Conservation (phyloP, 2,888 invertebrate genomes). For the Melanotus villosus region DNA sequence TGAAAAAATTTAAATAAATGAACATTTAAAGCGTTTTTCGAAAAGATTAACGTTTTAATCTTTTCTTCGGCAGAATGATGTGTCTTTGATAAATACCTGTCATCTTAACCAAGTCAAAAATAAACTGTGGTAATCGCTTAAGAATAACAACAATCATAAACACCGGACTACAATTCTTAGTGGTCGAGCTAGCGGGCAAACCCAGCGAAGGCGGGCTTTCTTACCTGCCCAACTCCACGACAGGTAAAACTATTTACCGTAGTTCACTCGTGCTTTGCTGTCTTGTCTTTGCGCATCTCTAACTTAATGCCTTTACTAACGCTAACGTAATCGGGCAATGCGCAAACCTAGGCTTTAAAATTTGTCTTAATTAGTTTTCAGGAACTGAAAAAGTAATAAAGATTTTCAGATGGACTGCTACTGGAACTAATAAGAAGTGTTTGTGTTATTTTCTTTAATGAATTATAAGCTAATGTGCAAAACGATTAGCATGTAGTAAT, state of each 20-base stretch:
- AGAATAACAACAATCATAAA: conserved; percentile 52
- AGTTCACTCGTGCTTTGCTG: conserved; percentile 51
- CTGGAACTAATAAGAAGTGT: background rate
- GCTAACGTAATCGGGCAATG: conserved; percentile 2
- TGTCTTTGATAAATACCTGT: conserved; percentile 5
- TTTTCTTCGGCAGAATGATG: no score
- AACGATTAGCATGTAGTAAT: background rate
- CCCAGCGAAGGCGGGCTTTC: conserved; percentile 52
- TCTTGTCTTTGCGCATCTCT: conserved; percentile 52
- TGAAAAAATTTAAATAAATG: no score
- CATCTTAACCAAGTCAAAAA: background rate
- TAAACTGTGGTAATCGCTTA: conserved; percentile 45
- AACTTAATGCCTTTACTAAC: conserved; percentile 36
- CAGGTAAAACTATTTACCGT: conserved; percentile 51
- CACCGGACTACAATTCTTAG: conserved; percentile 49
- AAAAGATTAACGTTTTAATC: no score
- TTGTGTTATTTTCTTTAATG: background rate
- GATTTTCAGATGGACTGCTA: background rate
- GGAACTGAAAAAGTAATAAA: background rate
- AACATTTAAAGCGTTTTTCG: no score
- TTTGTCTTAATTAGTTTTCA: background rate
- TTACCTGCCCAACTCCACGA: conserved; percentile 52
- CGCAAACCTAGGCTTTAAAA: background rate
- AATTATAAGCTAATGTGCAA: conserved; percentile 3
- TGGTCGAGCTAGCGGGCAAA: conserved; percentile 53